Conservation (phyloP, 2,113 vertebrate species). For the Muscicapa adusta region DNA sequence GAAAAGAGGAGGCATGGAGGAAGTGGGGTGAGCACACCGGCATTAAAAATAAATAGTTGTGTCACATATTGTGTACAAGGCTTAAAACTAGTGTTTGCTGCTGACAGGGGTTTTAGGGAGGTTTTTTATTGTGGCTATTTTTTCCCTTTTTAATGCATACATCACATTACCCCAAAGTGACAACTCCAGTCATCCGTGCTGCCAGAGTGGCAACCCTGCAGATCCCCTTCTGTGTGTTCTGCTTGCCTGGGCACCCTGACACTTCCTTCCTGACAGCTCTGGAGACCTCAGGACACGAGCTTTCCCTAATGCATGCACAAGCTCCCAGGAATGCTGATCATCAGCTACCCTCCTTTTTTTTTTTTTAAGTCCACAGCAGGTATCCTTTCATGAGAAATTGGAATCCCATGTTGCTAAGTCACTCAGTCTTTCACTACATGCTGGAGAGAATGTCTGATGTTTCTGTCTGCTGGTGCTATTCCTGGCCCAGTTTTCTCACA, state of each 20-base stretch:
- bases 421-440: not conserved
- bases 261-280: slow-evolving; percentile 30
- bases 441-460: not conserved
- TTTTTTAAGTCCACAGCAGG: not conserved
- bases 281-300: not conserved
- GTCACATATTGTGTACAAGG: not conserved
- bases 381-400: not conserved
- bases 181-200: slow-evolving; percentile 27
- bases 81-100: not conserved
- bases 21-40: not conserved
- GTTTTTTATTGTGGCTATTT: not conserved
- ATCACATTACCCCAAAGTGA: slow-evolving; percentile 36
- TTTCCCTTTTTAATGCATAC: not conserved
- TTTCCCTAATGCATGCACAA: not conserved
- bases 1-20: not conserved
- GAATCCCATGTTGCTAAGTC: not conserved
- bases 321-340: not conserved
- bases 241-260: slow-evolving; percentile 53
- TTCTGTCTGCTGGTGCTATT: slow-evolving; percentile 17
- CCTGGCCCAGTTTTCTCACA: not conserved
- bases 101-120: not conserved
- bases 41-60: not conserved
- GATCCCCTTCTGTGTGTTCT: slow-evolving; percentile 48
- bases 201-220: not conserved
- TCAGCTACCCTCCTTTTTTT: not conserved